Conservation (phyloP, 2,888 invertebrate genomes). For the Automeris io region DNA sequence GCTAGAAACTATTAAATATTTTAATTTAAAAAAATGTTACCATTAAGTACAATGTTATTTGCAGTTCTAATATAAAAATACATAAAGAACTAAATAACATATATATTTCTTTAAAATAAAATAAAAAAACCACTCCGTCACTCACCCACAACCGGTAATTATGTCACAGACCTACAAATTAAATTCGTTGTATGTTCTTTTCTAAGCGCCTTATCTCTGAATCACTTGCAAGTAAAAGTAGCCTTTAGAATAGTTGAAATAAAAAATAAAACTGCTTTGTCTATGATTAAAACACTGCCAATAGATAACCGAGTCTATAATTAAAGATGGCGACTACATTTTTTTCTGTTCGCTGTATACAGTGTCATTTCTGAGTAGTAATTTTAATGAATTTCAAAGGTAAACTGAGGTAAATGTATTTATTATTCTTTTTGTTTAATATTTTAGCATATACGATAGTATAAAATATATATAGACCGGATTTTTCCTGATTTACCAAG, state of each 20-base stretch:
- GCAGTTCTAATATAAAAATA: too few relatives aligned
- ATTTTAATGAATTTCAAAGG: slow-evolving; percentile 24
- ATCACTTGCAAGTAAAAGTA: slow-evolving; percentile 26
- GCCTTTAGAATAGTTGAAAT: slow-evolving; percentile 24
- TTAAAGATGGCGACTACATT: slow-evolving; percentile 11
- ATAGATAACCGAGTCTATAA: slow-evolving; percentile 1
- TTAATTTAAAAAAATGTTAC: too few relatives aligned
- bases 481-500: too few relatives aligned
- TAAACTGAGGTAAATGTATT: not conserved
- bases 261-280: slow-evolving; percentile 22
- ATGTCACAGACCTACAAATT: slow-evolving; percentile 54
- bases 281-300: not conserved
- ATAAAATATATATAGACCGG: too few relatives aligned
- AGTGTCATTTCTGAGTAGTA: slow-evolving; percentile 33
- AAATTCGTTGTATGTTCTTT: slow-evolving; percentile 28
- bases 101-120: slow-evolving; percentile 21
- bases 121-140: slow-evolving; percentile 26
- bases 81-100: too few relatives aligned
- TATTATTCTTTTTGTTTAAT: not conserved
- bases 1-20: too few relatives aligned
- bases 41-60: too few relatives aligned
- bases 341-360: slow-evolving; percentile 40
- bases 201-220: slow-evolving; percentile 37
- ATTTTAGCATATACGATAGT: too few relatives aligned
- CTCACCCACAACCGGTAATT: slow-evolving; percentile 34